Evolutionary conservation across 2,113 vertebrate species (phyloP).

Genomic region (Campylomormyrus numenius): DNA sequence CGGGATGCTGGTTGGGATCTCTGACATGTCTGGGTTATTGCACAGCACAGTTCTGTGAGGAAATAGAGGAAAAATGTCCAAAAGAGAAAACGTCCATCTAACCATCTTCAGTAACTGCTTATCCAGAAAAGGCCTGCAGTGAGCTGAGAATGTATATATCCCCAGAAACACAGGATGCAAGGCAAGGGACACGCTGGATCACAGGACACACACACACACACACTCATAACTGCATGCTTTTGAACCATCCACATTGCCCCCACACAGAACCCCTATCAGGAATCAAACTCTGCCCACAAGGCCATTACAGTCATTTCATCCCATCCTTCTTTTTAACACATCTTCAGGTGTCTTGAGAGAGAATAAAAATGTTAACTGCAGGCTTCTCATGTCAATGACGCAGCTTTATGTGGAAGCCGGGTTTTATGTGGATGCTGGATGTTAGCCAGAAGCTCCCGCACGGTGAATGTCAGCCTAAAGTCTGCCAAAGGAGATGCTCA

Average conservation of each 20-base stretch:
- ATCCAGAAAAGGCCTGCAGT: neutral
- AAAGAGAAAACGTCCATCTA: neutral
- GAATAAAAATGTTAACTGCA: neutral
- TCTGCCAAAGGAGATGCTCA: neutral
- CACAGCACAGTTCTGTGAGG: constrained; percentile 72
- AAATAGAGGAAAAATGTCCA: neutral
- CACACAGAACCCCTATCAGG: neutral
- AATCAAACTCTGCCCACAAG: neutral
- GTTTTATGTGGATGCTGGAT: neutral
- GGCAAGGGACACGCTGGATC: neutral
- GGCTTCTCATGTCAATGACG: neutral
- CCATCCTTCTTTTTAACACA: neutral
- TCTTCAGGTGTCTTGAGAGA: neutral
- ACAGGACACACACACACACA: neutral
- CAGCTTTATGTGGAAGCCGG: neutral
- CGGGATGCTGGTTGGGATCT: constrained; percentile 72
- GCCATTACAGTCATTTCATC: neutral
- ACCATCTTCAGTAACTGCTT: neutral
- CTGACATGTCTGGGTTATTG: constrained; percentile 72
- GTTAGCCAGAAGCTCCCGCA: neutral
- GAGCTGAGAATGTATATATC: neutral
- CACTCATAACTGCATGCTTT: neutral
- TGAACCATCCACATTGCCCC: neutral
- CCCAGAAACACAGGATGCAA: neutral
- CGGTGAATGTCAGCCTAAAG: neutral